Evolutionary conservation across 1,140 invertebrate genomes (phyloP).

Genomic region (Doryteuthis pealeii): DNA sequence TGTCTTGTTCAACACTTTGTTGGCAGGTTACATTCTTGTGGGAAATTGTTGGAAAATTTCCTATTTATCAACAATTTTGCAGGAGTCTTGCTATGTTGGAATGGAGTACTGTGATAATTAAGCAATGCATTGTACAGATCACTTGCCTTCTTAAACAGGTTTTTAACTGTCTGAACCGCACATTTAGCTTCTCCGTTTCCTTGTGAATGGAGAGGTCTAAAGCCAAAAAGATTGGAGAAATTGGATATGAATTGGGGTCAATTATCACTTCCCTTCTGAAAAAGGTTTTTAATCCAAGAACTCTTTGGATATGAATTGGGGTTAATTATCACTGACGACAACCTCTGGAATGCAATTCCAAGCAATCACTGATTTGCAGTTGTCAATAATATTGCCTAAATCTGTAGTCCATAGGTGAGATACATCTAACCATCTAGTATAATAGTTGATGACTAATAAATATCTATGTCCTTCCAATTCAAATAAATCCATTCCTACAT

Average conservation of each 20-base stretch:
- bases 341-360: neutral
- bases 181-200: conserved; percentile 35
- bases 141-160: conserved; percentile 24
- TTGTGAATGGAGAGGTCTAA: conserved; percentile 50
- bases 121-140: conserved; percentile 18
- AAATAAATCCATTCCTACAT: conserved; percentile 27
- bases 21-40: too few species aligned
- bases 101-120: too few species aligned
- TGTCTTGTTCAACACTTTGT: too few species aligned
- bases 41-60: too few species aligned
- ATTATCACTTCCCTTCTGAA: too few species aligned
- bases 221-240: conserved; percentile 56
- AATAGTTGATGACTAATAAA: conserved; percentile 26
- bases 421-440: conserved; percentile 26
- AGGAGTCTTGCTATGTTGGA: too few species aligned
- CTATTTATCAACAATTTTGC: too few species aligned
- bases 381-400: conserved; percentile 9
- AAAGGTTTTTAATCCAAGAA: too few species aligned
- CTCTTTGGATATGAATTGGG: conserved; percentile 51
- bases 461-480: conserved; percentile 18
- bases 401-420: conserved; percentile 12
- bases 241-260: conserved; percentile 55
- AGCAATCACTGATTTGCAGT: conserved; percentile 31
- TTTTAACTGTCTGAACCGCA: conserved; percentile 32
- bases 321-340: conserved; percentile 48